phyloP scores from a whole-genome alignment of 1,140 invertebrate species.

The Scaptomyza montana region DNA sequence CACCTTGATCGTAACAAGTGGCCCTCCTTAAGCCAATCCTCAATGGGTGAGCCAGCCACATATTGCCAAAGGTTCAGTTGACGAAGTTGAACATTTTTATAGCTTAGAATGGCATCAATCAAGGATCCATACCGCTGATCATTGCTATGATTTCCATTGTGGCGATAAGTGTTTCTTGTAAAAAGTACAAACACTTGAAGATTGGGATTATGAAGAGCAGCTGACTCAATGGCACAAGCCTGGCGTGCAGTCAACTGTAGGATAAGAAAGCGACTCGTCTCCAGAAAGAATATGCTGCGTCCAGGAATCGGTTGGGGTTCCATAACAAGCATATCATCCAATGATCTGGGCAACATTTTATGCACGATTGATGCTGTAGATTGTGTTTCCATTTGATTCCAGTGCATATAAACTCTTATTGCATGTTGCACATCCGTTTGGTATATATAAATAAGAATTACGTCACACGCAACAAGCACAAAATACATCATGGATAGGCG shows the following conservation, averaged over 20 bases:
- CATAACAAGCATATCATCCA: conserved; percentile 50
- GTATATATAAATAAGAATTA: too few relatives aligned
- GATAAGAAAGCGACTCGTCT: conserved; percentile 84
- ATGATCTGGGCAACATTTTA: too few relatives aligned
- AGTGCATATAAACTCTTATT: too few relatives aligned
- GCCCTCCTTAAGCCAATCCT: conserved; percentile 86
- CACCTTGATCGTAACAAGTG: conserved; percentile 85
- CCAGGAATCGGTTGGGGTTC: conserved; percentile 78
- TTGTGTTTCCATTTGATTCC: too few relatives aligned
- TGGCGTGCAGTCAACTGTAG: conserved; percentile 85
- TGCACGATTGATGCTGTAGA: too few relatives aligned
- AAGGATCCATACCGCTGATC: conserved; percentile 27
- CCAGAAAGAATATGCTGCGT: conserved; percentile 86
- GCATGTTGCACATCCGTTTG: too few relatives aligned
- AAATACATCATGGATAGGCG: too few relatives aligned
- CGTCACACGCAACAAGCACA: too few relatives aligned
- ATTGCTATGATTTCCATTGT: conserved; percentile 30
- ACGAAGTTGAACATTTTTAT: conserved; percentile 86
- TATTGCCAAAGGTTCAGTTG: conserved; percentile 86
- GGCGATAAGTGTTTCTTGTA: conserved; percentile 83
- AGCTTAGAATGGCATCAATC: conserved; percentile 83
- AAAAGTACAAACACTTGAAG: conserved; percentile 86
- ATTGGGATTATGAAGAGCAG: conserved; percentile 86
- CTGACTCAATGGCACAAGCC: conserved; percentile 88
- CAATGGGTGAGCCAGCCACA: conserved; percentile 86